These are phyloP conservation scores for Percina caprodes DNA, from an alignment of 2,113 vertebrate genomes.

Conservation along the genomic window DNA sequence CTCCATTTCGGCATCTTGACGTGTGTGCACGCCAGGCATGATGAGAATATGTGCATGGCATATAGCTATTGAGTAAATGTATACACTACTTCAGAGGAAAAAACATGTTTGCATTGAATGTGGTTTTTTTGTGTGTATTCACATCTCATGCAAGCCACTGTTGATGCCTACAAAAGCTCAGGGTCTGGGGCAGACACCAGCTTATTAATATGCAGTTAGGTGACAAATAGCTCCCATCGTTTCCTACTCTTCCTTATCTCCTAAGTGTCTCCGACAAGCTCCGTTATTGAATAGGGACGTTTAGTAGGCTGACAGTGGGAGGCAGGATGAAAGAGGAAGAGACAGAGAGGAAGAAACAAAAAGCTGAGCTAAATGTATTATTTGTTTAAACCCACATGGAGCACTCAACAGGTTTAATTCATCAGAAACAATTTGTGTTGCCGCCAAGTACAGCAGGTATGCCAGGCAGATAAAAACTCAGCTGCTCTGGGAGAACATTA, in stretches of 20 bases:
- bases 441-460: slow-evolving; percentile 32
- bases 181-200: slow-evolving; percentile 2
- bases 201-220: slow-evolving; percentile 17
- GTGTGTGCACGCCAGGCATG: slow-evolving; percentile 3
- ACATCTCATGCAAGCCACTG: not conserved
- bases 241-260: slow-evolving; percentile 51
- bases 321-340: not conserved
- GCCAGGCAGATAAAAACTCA: slow-evolving; percentile 39
- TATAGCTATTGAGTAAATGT: not conserved
- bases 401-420: slow-evolving; percentile 13
- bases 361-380: slow-evolving; percentile 32
- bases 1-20: slow-evolving; percentile 42
- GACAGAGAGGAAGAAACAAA: not conserved
- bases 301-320: slow-evolving; percentile 47
- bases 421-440: not conserved
- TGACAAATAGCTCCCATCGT: slow-evolving; percentile 54
- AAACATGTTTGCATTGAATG: not conserved
- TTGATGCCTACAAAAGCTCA: not conserved
- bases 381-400: slow-evolving; percentile 45
- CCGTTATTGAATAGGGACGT: slow-evolving; percentile 47
- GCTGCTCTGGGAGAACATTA: slow-evolving; percentile 10
- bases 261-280: slow-evolving; percentile 44
- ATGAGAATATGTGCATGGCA: slow-evolving; percentile 8
- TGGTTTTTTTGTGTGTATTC: not conserved
- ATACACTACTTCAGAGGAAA: not conserved